Evolutionary conservation across 2,888 invertebrate genomes (phyloP).

Genomic region (Smittia sp.): DNA sequence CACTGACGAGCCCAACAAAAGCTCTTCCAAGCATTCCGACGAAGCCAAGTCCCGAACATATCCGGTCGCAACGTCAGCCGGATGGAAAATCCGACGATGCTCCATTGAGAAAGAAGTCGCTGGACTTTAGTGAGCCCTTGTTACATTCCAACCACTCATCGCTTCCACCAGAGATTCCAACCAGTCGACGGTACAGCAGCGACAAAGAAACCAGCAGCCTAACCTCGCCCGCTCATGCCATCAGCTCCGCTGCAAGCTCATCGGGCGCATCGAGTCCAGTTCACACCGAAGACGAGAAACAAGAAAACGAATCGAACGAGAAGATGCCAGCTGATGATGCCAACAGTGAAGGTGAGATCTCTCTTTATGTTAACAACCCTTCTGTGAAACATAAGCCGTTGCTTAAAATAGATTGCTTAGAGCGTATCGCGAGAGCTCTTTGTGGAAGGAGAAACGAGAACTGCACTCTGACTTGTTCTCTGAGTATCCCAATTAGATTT

Average conservation of each 20-base stretch:
- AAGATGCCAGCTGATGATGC: conserved; percentile 50
- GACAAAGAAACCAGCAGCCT: conserved; percentile 44
- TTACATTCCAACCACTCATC: conserved; percentile 28
- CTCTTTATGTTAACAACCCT: conserved; percentile 34
- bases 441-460: neutral
- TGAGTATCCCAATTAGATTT: neutral
- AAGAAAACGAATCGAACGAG: conserved; percentile 59
- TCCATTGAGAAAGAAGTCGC: conserved; percentile 31
- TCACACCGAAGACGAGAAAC: conserved; percentile 56
- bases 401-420: neutral
- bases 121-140: conserved; percentile 26
- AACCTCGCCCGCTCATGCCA: conserved; percentile 45
- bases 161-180: neutral
- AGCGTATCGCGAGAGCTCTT: neutral
- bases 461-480: neutral
- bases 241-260: conserved; percentile 51
- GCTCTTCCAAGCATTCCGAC: conserved; percentile 53
- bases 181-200: conserved; percentile 44
- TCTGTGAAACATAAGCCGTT: neutral
- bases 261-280: conserved; percentile 54
- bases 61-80: conserved; percentile 47
- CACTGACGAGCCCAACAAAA: conserved; percentile 52
- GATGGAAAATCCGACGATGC: conserved; percentile 46
- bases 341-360: conserved; percentile 47
- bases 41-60: conserved; percentile 50